A percentile compares a stretch with the other conserved stretches of the same genome.
Evolutionary conservation across 2,797 vertebrate genomes (phyloP).

Genomic region (Tragelaphus oryx): DNA sequence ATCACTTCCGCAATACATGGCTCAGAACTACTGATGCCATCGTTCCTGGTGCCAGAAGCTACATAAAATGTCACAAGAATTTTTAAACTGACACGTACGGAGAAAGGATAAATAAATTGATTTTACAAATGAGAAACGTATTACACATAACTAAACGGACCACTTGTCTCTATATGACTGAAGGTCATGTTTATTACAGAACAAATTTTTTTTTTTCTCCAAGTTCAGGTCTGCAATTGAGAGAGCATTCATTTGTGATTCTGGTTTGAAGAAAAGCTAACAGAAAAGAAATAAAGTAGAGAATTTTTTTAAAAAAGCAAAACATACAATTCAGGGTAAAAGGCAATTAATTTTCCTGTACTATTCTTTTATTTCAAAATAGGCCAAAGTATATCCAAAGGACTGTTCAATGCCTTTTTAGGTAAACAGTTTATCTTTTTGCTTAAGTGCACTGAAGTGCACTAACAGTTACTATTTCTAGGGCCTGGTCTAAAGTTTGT

Average conservation of each 20-base stretch:
- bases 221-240: not conserved
- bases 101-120: not conserved
- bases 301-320: not conserved
- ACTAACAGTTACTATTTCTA: not conserved
- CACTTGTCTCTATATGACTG: not conserved
- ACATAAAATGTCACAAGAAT: not conserved
- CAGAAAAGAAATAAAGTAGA: not conserved
- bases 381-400: not conserved
- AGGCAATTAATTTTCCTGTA: constrained; percentile 37
- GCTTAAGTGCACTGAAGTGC: not conserved
- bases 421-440: not conserved
- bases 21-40: not conserved
- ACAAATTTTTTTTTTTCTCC: not conserved
- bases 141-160: not conserved
- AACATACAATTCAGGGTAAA: not conserved
- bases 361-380: constrained; percentile 9
- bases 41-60: not conserved
- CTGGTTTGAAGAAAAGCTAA: constrained; percentile 9
- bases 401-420: not conserved
- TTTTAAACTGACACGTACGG: not conserved
- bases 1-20: not conserved
- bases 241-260: not conserved
- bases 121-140: not conserved
- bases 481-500: not conserved
- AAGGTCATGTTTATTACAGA: not conserved